These are phyloP conservation scores for Argopecten irradians DNA, from an alignment of 1,140 invertebrate species.

Conservation along the genomic window DNA sequence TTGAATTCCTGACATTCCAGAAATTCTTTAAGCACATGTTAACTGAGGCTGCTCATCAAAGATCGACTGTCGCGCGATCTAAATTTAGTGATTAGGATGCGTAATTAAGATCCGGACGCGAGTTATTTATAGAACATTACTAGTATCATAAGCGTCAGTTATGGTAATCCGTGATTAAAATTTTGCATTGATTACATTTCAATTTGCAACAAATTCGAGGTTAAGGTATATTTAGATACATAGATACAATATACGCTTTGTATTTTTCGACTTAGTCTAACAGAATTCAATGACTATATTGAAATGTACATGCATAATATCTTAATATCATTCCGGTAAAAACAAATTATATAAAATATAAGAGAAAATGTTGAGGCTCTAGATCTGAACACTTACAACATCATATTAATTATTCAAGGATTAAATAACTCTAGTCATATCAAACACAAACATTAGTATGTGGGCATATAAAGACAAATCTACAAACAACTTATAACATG, in stretches of 20 bases:
- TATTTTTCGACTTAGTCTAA: background rate
- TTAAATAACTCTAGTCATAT: no score
- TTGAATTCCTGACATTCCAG: background rate
- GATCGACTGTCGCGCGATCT: background rate
- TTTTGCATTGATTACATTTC: background rate
- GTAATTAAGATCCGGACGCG: background rate
- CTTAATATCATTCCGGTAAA: no score
- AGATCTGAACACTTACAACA: no score
- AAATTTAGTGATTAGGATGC: background rate
- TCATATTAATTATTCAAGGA: no score
- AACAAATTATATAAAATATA: no score
- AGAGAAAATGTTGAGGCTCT: no score
- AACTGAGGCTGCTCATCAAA: background rate
- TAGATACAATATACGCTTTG: background rate
- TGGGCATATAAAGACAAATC: no score
- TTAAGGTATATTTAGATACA: background rate
- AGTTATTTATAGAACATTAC: background rate
- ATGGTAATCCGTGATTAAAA: background rate
- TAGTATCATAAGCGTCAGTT: background rate
- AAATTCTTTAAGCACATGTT: background rate
- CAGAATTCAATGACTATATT: background rate
- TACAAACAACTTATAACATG: no score
- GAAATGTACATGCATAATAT: background rate
- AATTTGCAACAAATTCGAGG: background rate
- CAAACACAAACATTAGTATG: no score